phyloP scores from a whole-genome alignment of 1,140 invertebrate species.

The Chironomus tepperi region DNA sequence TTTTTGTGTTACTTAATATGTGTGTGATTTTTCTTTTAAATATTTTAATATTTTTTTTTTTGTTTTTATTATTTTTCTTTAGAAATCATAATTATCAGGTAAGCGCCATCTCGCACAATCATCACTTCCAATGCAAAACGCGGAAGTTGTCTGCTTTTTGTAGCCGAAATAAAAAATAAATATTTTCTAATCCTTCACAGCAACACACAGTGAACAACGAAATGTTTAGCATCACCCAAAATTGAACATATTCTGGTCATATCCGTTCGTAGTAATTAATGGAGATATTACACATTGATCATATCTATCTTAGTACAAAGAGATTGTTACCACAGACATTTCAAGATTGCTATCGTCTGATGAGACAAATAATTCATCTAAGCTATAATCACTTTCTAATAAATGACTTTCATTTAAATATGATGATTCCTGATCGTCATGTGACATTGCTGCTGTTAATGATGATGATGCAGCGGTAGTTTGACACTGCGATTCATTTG shows the following conservation, averaged over 20 bases:
- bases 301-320: conserved; percentile 1
- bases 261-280: too few species aligned
- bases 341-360: conserved; percentile 20
- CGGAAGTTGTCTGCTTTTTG: too few species aligned
- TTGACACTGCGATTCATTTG: conserved; percentile 24
- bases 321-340: conserved; percentile 24
- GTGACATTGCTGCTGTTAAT: neutral
- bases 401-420: conserved; percentile 9
- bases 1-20: too few species aligned
- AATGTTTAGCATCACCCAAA: too few species aligned
- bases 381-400: conserved; percentile 2
- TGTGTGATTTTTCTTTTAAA: neutral
- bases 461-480: neutral
- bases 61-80: neutral
- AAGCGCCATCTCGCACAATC: neutral
- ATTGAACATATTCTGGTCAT: too few species aligned
- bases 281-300: neutral
- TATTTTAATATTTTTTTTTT: neutral
- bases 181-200: neutral
- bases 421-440: conserved; percentile 12
- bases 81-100: neutral
- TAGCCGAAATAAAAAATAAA: too few species aligned
- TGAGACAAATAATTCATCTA: conserved; percentile 12
- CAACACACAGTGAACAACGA: neutral
- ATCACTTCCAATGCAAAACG: too few species aligned